These are phyloP conservation scores for Parasteatoda tepidariorum DNA, from an alignment of 1,140 invertebrate species.

Conservation along the genomic window DNA sequence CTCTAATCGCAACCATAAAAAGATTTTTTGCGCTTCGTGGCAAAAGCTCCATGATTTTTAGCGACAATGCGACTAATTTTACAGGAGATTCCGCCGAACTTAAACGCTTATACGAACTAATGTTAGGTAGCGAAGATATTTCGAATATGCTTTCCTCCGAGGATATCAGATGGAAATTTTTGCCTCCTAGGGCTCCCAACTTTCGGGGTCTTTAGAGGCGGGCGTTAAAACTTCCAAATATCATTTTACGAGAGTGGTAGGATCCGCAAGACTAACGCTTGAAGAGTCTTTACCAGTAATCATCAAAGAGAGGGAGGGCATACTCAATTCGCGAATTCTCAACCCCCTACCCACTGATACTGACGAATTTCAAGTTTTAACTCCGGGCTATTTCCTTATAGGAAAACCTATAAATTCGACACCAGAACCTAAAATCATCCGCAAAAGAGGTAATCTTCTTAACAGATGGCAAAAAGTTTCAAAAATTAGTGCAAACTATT, in stretches of 20 bases:
- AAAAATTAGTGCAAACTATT: slow-evolving; percentile 63
- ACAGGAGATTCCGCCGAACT: slow-evolving; percentile 3
- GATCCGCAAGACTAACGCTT: slow-evolving; percentile 25
- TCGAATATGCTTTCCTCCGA: background rate
- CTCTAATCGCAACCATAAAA: slow-evolving; percentile 21
- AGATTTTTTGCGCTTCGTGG: slow-evolving; percentile 37
- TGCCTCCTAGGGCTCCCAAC: slow-evolving; percentile 5
- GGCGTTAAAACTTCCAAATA: slow-evolving; percentile 13
- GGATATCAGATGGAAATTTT: slow-evolving; percentile 15
- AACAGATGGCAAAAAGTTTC: slow-evolving; percentile 59
- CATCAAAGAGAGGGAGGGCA: slow-evolving; percentile 31
- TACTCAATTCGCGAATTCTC: slow-evolving; percentile 42
- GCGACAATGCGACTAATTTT: slow-evolving; percentile 50
- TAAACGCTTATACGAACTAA: background rate
- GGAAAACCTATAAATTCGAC: slow-evolving; percentile 64
- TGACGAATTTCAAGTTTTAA: slow-evolving; percentile 57
- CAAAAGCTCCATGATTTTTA: background rate
- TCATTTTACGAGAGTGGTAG: slow-evolving; percentile 2
- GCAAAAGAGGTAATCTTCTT: slow-evolving; percentile 61
- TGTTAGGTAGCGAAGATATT: background rate
- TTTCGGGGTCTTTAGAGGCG: background rate
- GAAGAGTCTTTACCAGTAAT: slow-evolving; percentile 41
- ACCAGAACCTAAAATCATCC: slow-evolving; percentile 61
- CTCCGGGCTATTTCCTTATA: slow-evolving; percentile 68
- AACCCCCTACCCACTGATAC: slow-evolving; percentile 21